phyloP scores from a whole-genome alignment of 2,113 vertebrate species.

The Lepisosteus oculatus region DNA sequence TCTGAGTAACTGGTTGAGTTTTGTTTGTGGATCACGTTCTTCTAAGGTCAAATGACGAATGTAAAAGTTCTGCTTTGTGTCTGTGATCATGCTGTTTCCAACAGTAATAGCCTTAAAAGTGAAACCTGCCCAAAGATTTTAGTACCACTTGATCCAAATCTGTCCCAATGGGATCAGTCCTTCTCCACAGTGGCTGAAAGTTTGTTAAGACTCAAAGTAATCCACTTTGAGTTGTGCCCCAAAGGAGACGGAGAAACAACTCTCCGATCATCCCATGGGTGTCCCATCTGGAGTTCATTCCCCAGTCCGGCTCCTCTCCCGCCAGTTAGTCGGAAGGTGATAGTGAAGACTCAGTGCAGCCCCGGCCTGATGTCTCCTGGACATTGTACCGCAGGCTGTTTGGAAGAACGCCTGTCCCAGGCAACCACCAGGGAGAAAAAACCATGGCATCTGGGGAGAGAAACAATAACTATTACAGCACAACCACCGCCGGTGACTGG shows the following conservation, averaged over 20 bases:
- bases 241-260: no score
- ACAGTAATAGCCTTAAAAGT: no score
- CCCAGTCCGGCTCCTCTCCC: not conserved
- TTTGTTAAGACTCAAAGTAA: not conserved
- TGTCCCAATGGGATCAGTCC: not conserved
- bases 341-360: not conserved
- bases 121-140: no score
- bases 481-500: not conserved
- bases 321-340: not conserved
- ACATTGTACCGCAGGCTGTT: not conserved
- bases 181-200: not conserved
- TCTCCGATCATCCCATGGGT: not conserved
- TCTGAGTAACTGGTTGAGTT: no score
- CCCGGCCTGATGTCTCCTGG: conserved; percentile 1
- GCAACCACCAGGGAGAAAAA: not conserved
- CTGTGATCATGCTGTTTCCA: no score
- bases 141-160: not conserved
- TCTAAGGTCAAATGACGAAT: no score
- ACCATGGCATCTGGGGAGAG: conserved; percentile 6
- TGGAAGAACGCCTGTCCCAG: not conserved
- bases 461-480: not conserved
- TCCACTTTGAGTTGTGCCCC: not conserved
- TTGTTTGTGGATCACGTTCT: no score
- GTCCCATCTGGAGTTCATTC: not conserved
- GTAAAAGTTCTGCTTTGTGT: no score